Percentiles rank a stretch among this genome's conserved stretches.
Evolutionary conservation across 2,113 vertebrate species (phyloP).

Genomic region (Erythrolamprus reginae): DNA sequence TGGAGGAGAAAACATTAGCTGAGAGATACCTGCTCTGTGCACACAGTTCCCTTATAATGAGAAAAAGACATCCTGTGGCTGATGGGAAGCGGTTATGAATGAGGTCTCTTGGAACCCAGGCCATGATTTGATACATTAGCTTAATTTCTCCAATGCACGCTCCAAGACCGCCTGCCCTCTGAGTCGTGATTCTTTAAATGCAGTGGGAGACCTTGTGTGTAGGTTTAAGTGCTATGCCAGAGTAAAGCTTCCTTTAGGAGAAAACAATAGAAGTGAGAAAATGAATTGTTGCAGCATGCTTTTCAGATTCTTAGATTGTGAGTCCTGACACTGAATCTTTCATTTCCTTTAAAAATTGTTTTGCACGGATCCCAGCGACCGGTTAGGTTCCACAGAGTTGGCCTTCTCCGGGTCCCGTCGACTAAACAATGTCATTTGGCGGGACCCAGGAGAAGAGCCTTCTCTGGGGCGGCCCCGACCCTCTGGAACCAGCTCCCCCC

Average conservation of each 20-base stretch:
- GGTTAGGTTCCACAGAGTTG: too few species aligned
- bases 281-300: conserved; percentile 42
- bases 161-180: conserved; percentile 7
- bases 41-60: conserved; percentile 35
- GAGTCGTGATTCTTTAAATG: conserved; percentile 35
- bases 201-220: conserved; percentile 39
- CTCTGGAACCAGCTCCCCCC: too few species aligned
- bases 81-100: neutral
- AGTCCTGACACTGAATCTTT: conserved; percentile 47
- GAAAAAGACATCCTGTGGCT: neutral
- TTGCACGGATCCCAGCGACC: too few species aligned
- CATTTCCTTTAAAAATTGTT: conserved; percentile 1
- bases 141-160: neutral
- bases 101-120: neutral
- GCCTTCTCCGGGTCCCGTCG: too few species aligned
- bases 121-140: neutral
- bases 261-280: conserved; percentile 58
- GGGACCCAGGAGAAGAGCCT: too few species aligned
- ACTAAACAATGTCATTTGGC: too few species aligned
- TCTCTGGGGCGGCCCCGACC: too few species aligned
- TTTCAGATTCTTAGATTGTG: conserved; percentile 38
- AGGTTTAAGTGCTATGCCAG: conserved; percentile 43
- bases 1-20: neutral
- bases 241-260: conserved; percentile 47
- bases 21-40: neutral